A percentile compares a stretch with the other conserved stretches of the same genome.
phyloP scores from a whole-genome alignment of 2,113 vertebrate species.

The Amphiprion percula region DNA sequence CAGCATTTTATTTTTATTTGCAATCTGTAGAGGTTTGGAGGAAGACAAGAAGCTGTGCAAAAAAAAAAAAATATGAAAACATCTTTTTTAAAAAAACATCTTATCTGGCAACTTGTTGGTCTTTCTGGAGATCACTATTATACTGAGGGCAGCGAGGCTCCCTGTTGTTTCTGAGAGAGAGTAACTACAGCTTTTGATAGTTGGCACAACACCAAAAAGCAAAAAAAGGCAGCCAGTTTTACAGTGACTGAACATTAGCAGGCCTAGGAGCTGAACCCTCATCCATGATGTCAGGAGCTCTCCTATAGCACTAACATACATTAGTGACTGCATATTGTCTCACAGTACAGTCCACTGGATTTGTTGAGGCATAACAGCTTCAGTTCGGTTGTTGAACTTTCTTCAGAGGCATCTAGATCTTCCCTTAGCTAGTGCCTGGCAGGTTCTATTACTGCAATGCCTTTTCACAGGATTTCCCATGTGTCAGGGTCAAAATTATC shows the following conservation, averaged over 20 bases:
- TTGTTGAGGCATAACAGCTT: not conserved
- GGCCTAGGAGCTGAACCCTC: not conserved
- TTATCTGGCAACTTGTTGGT: constrained; percentile 1
- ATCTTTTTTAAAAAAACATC: not conserved
- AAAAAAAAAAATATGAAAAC: not conserved
- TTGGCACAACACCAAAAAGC: not conserved
- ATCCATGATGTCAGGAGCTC: not conserved
- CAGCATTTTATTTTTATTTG: not conserved
- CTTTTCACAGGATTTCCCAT: not conserved
- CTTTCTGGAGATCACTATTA: not conserved
- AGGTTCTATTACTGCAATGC: not conserved
- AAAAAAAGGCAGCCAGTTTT: not conserved
- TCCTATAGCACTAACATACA: no score
- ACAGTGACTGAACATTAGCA: not conserved
- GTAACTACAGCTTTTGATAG: not conserved
- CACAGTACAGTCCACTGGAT: not conserved
- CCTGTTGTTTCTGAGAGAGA: not conserved
- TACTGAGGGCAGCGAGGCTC: not conserved
- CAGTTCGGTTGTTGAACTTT: not conserved
- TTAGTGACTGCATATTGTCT: not conserved
- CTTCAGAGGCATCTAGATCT: not conserved
- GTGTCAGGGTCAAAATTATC: not conserved
- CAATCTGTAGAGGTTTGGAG: constrained; percentile 2
- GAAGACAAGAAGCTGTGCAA: not conserved
- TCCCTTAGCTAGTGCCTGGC: not conserved